Evolutionary conservation across 2,113 vertebrate genomes (phyloP).

Genomic region (Kryptolebias marmoratus): DNA sequence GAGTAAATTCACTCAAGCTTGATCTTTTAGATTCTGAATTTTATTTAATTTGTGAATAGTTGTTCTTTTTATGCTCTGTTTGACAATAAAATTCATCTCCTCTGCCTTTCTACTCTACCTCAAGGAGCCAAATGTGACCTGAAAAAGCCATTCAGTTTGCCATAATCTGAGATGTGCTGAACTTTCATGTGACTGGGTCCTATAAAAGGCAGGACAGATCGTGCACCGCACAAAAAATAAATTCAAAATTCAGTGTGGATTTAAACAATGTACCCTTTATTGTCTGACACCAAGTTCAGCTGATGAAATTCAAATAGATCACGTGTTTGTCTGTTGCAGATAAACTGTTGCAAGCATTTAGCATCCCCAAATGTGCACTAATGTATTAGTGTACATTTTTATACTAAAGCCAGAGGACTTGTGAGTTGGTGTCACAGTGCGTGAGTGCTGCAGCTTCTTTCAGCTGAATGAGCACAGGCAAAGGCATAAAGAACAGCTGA

Average conservation of each 20-base stretch:
- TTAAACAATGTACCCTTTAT: background rate
- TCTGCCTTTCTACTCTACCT: too few relatives aligned
- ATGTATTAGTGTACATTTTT: conserved; percentile 7
- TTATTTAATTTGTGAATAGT: too few relatives aligned
- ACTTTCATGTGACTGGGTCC: background rate
- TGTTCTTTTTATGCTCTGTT: too few relatives aligned
- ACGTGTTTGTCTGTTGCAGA: conserved; percentile 46
- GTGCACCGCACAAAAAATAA: background rate
- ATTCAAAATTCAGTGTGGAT: background rate
- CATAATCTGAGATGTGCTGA: conserved; percentile 11
- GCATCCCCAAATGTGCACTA: conserved; percentile 25
- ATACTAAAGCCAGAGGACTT: conserved; percentile 11
- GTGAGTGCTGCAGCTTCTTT: conserved; percentile 28
- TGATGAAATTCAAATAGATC: conserved; percentile 47
- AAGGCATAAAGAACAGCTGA: conserved; percentile 53
- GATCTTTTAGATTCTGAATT: too few relatives aligned
- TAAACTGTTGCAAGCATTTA: conserved; percentile 60
- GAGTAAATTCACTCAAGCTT: too few relatives aligned
- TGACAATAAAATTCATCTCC: too few relatives aligned
- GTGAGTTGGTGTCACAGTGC: conserved; percentile 36
- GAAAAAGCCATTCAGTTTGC: conserved; percentile 10
- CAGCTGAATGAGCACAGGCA: conserved; percentile 50
- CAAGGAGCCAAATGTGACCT: conserved; percentile 18
- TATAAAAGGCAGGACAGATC: background rate
- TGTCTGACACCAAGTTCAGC: conserved; percentile 13